phyloP scores from a whole-genome alignment of 2,888 invertebrate species.

The Amiota communis region DNA sequence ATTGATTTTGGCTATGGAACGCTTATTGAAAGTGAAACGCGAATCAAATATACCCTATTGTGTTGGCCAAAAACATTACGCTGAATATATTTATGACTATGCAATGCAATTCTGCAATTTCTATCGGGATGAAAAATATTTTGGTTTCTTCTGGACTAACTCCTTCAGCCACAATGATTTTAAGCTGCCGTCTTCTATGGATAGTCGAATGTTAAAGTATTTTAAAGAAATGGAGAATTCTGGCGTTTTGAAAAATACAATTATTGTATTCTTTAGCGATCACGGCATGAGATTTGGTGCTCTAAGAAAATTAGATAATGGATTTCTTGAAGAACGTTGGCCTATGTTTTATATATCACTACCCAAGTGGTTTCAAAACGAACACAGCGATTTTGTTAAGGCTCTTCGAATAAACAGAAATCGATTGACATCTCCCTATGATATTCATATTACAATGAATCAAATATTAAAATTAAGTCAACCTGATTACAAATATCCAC shows the following conservation, averaged over 20 bases:
- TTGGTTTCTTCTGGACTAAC: conserved; percentile 86
- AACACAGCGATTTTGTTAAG: conserved; percentile 74
- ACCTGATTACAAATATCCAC: conserved; percentile 59
- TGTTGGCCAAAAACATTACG: conserved; percentile 77
- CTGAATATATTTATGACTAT: conserved; percentile 80
- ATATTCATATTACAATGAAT: conserved; percentile 80
- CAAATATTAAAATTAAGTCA: conserved; percentile 76
- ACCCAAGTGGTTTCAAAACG: conserved; percentile 77
- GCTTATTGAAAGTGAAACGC: conserved; percentile 73
- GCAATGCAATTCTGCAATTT: conserved; percentile 79
- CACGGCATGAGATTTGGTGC: conserved; percentile 81
- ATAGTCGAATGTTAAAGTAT: conserved; percentile 77
- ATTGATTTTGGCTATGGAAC: conserved; percentile 80
- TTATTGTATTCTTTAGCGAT: conserved; percentile 84
- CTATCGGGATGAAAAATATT: conserved; percentile 76
- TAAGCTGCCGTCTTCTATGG: conserved; percentile 79
- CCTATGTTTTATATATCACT: conserved; percentile 82
- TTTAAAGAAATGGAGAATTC: conserved; percentile 76
- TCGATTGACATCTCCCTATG: conserved; percentile 81
- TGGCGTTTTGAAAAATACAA: conserved; percentile 78
- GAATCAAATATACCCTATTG: conserved; percentile 76
- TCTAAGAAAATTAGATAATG: conserved; percentile 78
- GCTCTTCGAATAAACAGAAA: conserved; percentile 77
- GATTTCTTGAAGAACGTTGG: conserved; percentile 85
- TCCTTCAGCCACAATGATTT: conserved; percentile 82